Evolutionary conservation across 64 coral and sea anemone genomes (phyloP).

Genomic region (Montipora efflorescens): DNA sequence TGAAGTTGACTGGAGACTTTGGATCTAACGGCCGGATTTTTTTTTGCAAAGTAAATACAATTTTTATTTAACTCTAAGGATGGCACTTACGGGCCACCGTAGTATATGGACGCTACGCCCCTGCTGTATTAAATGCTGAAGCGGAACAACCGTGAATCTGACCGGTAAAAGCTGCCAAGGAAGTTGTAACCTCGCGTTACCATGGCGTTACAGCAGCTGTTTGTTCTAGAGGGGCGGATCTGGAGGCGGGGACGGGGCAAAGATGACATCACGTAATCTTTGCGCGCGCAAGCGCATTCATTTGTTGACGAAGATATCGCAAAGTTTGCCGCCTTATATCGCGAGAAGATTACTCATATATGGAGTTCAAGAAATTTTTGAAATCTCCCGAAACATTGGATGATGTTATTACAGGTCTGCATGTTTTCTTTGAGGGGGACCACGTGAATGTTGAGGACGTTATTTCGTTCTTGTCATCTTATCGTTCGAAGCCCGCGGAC

Average conservation of each 20-base stretch:
- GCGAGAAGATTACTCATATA: not conserved
- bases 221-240: not conserved
- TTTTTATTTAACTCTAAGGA: no score
- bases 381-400: slow-evolving; percentile 71
- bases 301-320: not conserved
- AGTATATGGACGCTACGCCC: no score
- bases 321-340: no score
- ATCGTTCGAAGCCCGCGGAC: slow-evolving; percentile 76
- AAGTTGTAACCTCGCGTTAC: not conserved
- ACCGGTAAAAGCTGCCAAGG: no score
- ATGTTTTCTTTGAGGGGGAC: slow-evolving; percentile 82
- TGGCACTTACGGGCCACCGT: no score
- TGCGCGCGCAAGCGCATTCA: not conserved
- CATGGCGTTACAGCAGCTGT: not conserved
- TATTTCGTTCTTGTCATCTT: slow-evolving; percentile 79
- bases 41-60: no score
- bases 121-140: no score
- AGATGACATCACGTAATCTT: not conserved
- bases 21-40: no score
- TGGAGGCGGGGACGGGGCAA: not conserved
- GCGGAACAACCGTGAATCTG: no score
- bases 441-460: slow-evolving; percentile 89
- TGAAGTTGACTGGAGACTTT: no score
- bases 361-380: slow-evolving; percentile 57
- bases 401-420: slow-evolving; percentile 72